Conservation (phyloP, 2,113 vertebrate genomes). For the Pangasianodon gigas region DNA sequence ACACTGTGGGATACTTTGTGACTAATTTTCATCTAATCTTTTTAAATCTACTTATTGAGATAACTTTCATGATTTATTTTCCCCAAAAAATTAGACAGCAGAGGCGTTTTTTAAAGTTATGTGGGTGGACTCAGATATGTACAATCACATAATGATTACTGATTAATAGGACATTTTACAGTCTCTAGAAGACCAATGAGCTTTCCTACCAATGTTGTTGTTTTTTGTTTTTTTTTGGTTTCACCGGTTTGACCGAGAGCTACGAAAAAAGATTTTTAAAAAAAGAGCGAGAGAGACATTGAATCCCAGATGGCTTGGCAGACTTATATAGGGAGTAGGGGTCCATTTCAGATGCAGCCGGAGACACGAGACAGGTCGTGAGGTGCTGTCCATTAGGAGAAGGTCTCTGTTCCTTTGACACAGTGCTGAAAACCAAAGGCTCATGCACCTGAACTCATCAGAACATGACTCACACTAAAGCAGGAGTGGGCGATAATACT, state of each 20-base stretch:
- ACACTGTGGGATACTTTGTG: constrained; percentile 62
- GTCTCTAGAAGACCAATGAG: constrained; percentile 74
- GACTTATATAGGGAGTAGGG: not conserved
- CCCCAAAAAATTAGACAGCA: constrained; percentile 14
- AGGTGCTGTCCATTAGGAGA: not conserved
- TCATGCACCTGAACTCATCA: not conserved
- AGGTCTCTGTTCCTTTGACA: constrained; percentile 64
- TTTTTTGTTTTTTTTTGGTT: constrained; percentile 29
- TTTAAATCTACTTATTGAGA: constrained; percentile 33
- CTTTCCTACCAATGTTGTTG: constrained; percentile 66
- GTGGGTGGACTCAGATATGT: constrained; percentile 31
- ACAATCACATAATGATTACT: constrained; percentile 49
- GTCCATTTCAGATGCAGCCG: not conserved
- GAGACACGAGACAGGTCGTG: not conserved
- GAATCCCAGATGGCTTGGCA: constrained; percentile 3
- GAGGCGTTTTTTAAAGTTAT: constrained; percentile 19
- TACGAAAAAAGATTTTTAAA: constrained; percentile 41
- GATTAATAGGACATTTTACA: constrained; percentile 47
- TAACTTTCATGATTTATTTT: constrained; percentile 37
- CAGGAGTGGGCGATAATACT: not conserved
- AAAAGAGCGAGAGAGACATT: not conserved
- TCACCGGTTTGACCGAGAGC: constrained; percentile 56
- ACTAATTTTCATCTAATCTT: constrained; percentile 55
- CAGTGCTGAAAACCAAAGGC: constrained; percentile 77
- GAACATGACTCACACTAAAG: not conserved